Base-by-base conservation (phyloP, 2,888 invertebrate species). In the Heliconius ethilla region DNA sequence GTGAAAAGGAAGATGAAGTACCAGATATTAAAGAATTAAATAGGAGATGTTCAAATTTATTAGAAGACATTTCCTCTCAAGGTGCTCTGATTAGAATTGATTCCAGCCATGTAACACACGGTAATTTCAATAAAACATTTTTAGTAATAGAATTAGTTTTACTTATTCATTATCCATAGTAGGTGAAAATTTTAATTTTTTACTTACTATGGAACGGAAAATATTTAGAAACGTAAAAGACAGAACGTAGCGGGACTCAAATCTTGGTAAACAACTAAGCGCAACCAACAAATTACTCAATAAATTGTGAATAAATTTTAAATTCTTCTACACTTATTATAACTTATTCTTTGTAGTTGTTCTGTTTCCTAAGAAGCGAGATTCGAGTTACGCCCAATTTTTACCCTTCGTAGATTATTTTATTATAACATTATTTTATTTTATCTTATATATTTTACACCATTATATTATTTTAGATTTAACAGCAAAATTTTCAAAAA, bases 401-500 rank as follows among this genome's bases (percentile, higher is more conserved):
- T n/a, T 22, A 18, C 9, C 59, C 1, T n/a, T 59, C 18, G 3
- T n/a, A 59, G 22, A n/a, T 9, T 18, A 59, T 3, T 59, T 59
- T n/a, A 59, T 59, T 59, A 59, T n/a, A 59, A 59, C 59, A 9
- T n/a, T 33, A 33, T 66, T 10, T 67, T 40, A 63, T n/a, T 40
- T 40, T n/a, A n/a, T 3, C 6, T 40, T 37, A 67, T 2, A 37
- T 37, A 40, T 13, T 10, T 25, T 40, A 62, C 7, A 37, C 18
- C 11, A 27, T 73, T 13, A 33, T 62, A 25, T 73, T 15, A 2
- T 91, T 92, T 80, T 91, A 96, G 96, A 96, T 92, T 90, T 96
- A 84, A 95, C 95, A 80, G 95, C 96, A 77, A 96, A 95, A 86
- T 95, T 96, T 84, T 96, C 96, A 62, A 96, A 96, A 88, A 96